A percentile compares a stretch with the other conserved stretches of the same genome.
Conservation (phyloP, 2,797 vertebrate species). For the Rachycentron canadum region DNA sequence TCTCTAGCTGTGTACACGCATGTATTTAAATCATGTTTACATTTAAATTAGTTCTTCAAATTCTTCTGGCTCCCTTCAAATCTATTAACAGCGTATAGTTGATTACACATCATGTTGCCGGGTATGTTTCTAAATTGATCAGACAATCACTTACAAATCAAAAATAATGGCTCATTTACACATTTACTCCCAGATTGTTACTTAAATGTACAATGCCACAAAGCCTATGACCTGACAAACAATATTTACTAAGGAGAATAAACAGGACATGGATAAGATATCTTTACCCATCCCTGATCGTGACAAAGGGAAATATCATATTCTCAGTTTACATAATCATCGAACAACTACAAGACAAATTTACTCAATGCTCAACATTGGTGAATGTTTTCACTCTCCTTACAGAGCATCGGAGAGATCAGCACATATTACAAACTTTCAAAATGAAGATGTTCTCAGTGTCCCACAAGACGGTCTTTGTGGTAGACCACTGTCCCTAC, state of each 20-base stretch:
- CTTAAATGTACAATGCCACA: neutral
- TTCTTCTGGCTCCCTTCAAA: neutral
- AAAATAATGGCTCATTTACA: neutral
- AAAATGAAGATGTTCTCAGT: conserved; percentile 95
- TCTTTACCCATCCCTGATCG: neutral
- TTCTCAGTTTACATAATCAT: neutral
- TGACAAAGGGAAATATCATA: neutral
- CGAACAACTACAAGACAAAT: neutral
- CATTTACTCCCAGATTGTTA: neutral
- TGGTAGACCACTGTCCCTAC: conserved; percentile 98
- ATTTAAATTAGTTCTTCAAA: neutral
- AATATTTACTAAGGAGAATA: too few relatives aligned
- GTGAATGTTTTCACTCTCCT: neutral
- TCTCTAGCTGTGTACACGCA: too few relatives aligned
- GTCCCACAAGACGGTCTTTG: conserved; percentile 98
- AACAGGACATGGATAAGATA: too few relatives aligned
- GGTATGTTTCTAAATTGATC: neutral
- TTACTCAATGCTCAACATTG: neutral
- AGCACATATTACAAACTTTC: neutral
- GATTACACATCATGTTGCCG: neutral
- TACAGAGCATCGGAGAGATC: conserved; percentile 44
- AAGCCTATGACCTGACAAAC: neutral
- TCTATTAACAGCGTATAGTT: neutral
- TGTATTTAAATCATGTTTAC: neutral
- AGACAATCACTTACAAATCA: neutral